phyloP scores from a whole-genome alignment of 2,888 invertebrate genomes.

The Polymixis flavicincta region DNA sequence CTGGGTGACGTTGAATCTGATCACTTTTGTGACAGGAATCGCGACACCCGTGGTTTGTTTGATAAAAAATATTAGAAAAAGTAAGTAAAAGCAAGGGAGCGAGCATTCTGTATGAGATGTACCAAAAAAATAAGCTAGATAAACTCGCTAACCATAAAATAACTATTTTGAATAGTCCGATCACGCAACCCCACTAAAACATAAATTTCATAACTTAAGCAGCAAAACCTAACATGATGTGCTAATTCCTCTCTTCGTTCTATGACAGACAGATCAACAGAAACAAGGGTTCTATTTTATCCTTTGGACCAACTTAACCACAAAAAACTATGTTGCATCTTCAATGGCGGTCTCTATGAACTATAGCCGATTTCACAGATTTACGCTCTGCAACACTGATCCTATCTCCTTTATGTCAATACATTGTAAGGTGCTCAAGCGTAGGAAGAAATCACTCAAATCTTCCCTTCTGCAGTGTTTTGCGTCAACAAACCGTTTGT shows the following conservation, averaged over 20 bases:
- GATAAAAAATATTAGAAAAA: constrained; percentile 31
- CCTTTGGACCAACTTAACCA: not conserved
- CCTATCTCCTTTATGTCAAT: constrained; percentile 1
- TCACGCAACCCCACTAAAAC: not conserved
- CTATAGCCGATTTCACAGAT: constrained; percentile 9
- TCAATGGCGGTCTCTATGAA: constrained; percentile 7
- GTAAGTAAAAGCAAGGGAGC: too few relatives aligned
- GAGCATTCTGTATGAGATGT: constrained; percentile 3
- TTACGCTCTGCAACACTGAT: constrained; percentile 15
- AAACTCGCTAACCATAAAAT: not conserved
- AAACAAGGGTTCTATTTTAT: not conserved
- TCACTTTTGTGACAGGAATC: constrained; percentile 44
- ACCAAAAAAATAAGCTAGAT: not conserved
- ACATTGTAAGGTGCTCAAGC: constrained; percentile 22
- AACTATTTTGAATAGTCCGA: too few relatives aligned
- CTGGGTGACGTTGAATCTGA: constrained; percentile 53
- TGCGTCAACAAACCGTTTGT: constrained; percentile 44
- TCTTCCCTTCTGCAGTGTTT: constrained; percentile 18
- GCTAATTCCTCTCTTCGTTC: not conserved
- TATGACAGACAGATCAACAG: not conserved
- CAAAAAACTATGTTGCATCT: not conserved
- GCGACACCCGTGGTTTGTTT: constrained; percentile 38
- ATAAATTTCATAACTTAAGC: too few relatives aligned
- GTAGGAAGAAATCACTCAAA: constrained; percentile 31
- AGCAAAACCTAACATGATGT: not conserved